A percentile compares a stretch with the other conserved stretches of the same genome.
Evolutionary conservation across 1,140 invertebrate genomes (phyloP).

Genomic region (Delia radicum): DNA sequence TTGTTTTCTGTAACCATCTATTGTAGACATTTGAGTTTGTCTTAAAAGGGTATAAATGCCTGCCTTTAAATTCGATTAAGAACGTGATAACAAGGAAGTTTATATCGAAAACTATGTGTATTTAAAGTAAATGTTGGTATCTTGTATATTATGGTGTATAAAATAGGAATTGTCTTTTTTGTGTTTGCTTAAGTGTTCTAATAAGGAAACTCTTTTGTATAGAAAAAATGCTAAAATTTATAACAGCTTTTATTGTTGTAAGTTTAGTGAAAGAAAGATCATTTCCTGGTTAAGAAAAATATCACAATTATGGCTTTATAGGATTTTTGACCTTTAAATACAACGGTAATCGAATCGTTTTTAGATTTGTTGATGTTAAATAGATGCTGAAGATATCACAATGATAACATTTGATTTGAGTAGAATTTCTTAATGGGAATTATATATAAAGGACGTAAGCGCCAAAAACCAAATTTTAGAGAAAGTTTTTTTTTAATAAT

Average conservation of each 20-base stretch:
- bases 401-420: too few species aligned
- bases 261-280: background rate
- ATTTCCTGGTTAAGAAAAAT: background rate
- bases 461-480: too few species aligned
- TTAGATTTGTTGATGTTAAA: too few species aligned
- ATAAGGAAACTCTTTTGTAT: constrained; percentile 4
- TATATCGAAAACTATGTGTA: background rate
- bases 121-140: background rate
- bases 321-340: background rate
- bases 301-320: background rate
- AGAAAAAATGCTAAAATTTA: constrained; percentile 11
- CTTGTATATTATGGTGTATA: background rate
- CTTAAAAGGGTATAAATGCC: constrained; percentile 4
- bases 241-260: constrained; percentile 2
- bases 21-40: background rate
- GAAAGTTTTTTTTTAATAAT: too few species aligned
- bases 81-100: constrained; percentile 4
- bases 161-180: constrained; percentile 14
- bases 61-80: background rate
- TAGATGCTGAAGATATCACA: too few species aligned
- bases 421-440: too few species aligned
- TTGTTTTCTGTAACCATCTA: background rate
- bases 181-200: background rate
- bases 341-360: background rate
- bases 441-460: too few species aligned